A percentile compares a stretch with the other conserved stretches of the same genome.
phyloP scores from a whole-genome alignment of 1,140 invertebrate species.

The Cherax destructor region DNA sequence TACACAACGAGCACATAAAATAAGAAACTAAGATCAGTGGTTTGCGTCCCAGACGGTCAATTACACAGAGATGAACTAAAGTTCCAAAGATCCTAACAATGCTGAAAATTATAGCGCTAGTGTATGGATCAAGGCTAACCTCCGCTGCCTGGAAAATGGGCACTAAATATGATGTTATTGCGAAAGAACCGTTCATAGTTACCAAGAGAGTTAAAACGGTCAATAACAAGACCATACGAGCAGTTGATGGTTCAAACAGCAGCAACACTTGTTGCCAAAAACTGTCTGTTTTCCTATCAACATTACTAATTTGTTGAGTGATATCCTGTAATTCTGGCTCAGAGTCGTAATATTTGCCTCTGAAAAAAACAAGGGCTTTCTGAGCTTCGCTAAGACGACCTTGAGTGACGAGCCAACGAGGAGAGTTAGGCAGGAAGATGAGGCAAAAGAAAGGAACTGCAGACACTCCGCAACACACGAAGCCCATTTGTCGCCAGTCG shows the following conservation, averaged over 20 bases:
- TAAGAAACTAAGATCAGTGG: not conserved
- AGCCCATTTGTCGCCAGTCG: slow-evolving; percentile 19
- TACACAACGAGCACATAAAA: not conserved
- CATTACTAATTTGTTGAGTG: slow-evolving; percentile 5
- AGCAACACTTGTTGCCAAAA: not conserved
- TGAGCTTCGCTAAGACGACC: slow-evolving; percentile 10
- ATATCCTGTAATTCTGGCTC: slow-evolving; percentile 12
- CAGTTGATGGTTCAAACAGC: not conserved
- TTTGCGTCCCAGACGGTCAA: slow-evolving; percentile 21
- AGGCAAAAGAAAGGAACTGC: slow-evolving; percentile 4
- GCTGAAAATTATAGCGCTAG: slow-evolving; percentile 1
- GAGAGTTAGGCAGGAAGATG: slow-evolving; percentile 28
- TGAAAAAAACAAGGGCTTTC: slow-evolving; percentile 18
- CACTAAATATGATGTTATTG: not conserved
- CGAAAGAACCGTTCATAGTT: not conserved
- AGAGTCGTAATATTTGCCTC: slow-evolving; percentile 2
- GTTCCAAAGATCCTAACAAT: not conserved
- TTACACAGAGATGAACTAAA: not conserved
- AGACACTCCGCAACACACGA: slow-evolving; percentile 3
- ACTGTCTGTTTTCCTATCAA: not conserved
- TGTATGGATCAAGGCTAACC: not conserved
- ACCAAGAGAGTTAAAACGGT: not conserved
- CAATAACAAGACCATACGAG: not conserved
- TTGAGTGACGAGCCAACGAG: slow-evolving; percentile 42
- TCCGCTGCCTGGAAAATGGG: slow-evolving; percentile 1